phyloP scores from a whole-genome alignment of 1,140 invertebrate species.

The Dicyema japonicum region DNA sequence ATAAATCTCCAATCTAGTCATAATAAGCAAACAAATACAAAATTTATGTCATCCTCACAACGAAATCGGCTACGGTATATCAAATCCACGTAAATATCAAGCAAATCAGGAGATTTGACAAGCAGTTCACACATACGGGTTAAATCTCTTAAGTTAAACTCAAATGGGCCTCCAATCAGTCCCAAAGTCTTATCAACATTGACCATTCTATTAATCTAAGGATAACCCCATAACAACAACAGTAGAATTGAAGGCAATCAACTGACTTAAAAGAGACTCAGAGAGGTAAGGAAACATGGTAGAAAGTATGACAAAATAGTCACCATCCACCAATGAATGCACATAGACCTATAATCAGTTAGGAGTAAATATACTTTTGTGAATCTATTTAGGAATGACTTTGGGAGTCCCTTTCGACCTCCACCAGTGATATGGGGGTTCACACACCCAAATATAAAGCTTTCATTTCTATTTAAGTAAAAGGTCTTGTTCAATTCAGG shows the following conservation, averaged over 20 bases:
- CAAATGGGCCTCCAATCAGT: slow-evolving; percentile 44
- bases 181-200: slow-evolving; percentile 15
- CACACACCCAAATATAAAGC: slow-evolving; percentile 76
- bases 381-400: slow-evolving; percentile 86
- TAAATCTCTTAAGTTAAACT: slow-evolving; percentile 77
- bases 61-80: slow-evolving; percentile 35
- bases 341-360: no score
- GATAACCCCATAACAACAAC: no score
- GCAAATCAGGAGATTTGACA: slow-evolving; percentile 9
- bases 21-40: not conserved
- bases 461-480: slow-evolving; percentile 27
- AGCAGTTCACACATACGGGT: slow-evolving; percentile 52
- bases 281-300: slow-evolving; percentile 20
- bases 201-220: no score
- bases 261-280: slow-evolving; percentile 25
- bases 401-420: slow-evolving; percentile 59
- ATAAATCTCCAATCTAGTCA: not conserved
- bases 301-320: slow-evolving; percentile 30
- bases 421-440: slow-evolving; percentile 86
- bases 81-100: slow-evolving; percentile 30
- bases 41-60: not conserved
- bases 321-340: no score
- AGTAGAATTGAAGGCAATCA: slow-evolving; percentile 62
- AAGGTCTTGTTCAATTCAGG: slow-evolving; percentile 67
- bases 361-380: slow-evolving; percentile 62